phyloP scores from a whole-genome alignment of 1,140 invertebrate species.

The Trachymyrmex cornetzi region DNA sequence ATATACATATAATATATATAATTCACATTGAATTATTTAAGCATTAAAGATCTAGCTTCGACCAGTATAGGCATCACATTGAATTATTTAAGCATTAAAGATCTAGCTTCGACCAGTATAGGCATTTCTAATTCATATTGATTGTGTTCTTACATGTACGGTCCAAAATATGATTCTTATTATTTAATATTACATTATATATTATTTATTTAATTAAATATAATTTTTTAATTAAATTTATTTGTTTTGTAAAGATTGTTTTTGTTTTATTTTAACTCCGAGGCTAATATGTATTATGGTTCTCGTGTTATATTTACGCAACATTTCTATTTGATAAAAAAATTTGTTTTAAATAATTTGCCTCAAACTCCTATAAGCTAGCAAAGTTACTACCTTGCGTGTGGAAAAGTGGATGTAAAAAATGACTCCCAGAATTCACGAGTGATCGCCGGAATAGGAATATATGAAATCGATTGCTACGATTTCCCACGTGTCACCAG shows the following conservation, averaged over 20 bases:
- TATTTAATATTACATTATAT: not conserved
- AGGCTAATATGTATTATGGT: slow-evolving; percentile 51
- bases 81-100: too few relatives aligned
- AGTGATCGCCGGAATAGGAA: slow-evolving; percentile 58
- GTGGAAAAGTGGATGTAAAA: slow-evolving; percentile 1
- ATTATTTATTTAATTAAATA: not conserved
- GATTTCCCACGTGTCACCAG: slow-evolving; percentile 74
- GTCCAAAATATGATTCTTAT: too few relatives aligned
- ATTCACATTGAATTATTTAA: too few relatives aligned
- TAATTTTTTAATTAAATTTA: slow-evolving; percentile 6
- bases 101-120: too few relatives aligned
- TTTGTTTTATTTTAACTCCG: not conserved
- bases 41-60: too few relatives aligned
- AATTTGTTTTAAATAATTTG: slow-evolving; percentile 22
- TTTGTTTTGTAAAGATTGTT: not conserved
- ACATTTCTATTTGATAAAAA: slow-evolving; percentile 56
- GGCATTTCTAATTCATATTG: too few relatives aligned
- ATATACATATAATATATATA: too few relatives aligned
- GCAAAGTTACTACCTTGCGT: slow-evolving; percentile 48
- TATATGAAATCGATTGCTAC: slow-evolving; percentile 71
- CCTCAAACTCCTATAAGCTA: slow-evolving; percentile 59
- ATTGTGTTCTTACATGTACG: too few relatives aligned
- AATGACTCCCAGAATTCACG: slow-evolving; percentile 50
- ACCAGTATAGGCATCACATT: too few relatives aligned
- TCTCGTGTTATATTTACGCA: not conserved